Conservation (phyloP, 2,113 vertebrate genomes). For the Gasterosteus nipponicus region DNA sequence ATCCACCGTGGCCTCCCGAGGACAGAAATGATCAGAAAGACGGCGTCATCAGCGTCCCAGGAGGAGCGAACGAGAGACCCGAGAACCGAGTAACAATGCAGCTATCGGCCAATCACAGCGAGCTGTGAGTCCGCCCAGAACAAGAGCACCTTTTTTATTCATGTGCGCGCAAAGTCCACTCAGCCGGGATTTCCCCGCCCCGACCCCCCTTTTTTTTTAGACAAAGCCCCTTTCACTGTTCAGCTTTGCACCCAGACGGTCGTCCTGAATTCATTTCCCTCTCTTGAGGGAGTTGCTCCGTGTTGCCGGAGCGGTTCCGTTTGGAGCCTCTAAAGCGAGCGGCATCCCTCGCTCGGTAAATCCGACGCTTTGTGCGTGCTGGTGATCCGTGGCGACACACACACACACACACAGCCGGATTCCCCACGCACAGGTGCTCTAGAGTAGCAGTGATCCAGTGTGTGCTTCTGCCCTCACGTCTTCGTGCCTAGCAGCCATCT, state of each 20-base stretch:
- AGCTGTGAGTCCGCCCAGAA: conserved; percentile 24
- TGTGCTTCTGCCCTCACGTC: not conserved
- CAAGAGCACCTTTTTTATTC: conserved; percentile 47
- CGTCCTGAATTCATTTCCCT: conserved; percentile 54
- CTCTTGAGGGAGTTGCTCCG: not conserved
- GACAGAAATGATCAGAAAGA: too few relatives aligned
- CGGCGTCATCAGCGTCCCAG: conserved; percentile 10
- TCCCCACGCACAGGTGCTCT: not conserved
- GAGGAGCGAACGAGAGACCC: not conserved
- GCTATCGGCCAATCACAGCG: conserved; percentile 26
- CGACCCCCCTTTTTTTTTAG: conserved; percentile 29
- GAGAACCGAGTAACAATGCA: conserved; percentile 10
- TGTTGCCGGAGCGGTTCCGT: conserved; percentile 39
- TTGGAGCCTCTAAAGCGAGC: not conserved
- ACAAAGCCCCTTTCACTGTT: conserved; percentile 42
- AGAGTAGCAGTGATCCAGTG: not conserved
- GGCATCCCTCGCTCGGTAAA: conserved; percentile 12
- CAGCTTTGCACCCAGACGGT: conserved; percentile 30
- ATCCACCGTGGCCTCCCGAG: too few relatives aligned
- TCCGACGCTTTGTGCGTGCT: conserved; percentile 29
- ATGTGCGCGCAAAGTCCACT: conserved; percentile 17
- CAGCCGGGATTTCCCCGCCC: conserved; percentile 24
- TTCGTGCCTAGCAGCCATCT: not conserved
- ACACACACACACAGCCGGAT: not conserved
- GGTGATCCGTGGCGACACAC: not conserved